Conservation (phyloP, 2,888 invertebrate genomes). For the Antheraea assamensis region DNA sequence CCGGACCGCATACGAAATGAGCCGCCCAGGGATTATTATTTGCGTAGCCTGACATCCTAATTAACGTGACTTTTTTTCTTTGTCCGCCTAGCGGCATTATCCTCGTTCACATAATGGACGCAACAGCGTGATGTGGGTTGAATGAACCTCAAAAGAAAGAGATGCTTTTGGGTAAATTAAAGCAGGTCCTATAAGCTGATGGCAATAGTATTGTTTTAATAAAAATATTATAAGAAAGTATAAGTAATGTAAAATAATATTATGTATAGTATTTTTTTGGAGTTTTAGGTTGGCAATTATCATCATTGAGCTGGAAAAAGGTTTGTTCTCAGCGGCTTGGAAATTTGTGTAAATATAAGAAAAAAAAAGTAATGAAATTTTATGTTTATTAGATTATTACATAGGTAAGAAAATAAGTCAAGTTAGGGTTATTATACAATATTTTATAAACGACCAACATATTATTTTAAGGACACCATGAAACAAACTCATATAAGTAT, state of each 20-base stretch:
- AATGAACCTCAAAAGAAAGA: conserved; percentile 45
- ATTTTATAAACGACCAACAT: background rate
- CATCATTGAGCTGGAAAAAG: background rate
- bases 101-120: conserved; percentile 50
- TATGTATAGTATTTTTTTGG: background rate
- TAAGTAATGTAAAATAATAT: background rate
- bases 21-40: conserved; percentile 72
- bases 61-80: conserved; percentile 73
- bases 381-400: too few relatives aligned
- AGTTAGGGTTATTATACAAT: too few relatives aligned
- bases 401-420: too few relatives aligned
- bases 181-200: conserved; percentile 7
- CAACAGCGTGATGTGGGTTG: conserved; percentile 26
- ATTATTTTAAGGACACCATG: background rate
- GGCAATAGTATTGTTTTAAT: conserved; percentile 10
- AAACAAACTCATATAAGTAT: too few relatives aligned
- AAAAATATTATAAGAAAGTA: conserved; percentile 4
- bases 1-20: conserved; percentile 72
- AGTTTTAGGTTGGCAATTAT: background rate
- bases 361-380: too few relatives aligned
- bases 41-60: conserved; percentile 76
- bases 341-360: too few relatives aligned
- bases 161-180: conserved; percentile 17
- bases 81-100: conserved; percentile 55
- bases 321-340: background rate